Evolutionary conservation across 2,797 vertebrate species (phyloP).

Genomic region (Poecile montanus): DNA sequence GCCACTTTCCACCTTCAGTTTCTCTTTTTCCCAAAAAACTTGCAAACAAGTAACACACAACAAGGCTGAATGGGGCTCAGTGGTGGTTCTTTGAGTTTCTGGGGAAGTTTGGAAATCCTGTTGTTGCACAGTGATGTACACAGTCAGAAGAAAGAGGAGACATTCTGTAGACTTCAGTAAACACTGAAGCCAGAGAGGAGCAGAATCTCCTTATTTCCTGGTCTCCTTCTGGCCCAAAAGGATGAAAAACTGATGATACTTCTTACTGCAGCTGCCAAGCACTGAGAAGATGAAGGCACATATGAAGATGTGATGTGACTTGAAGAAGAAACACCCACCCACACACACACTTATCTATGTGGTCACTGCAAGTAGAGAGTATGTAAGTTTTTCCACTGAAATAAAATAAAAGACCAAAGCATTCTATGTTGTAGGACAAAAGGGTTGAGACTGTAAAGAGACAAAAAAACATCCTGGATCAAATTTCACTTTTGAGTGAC

Average conservation of each 20-base stretch:
- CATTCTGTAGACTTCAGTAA: not conserved
- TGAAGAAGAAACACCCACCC: not conserved
- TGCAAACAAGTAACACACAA: not conserved
- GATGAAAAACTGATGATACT: rapidly evolving
- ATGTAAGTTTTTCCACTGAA: not conserved
- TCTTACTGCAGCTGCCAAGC: not conserved
- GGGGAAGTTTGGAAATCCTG: not conserved
- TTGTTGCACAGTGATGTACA: not conserved
- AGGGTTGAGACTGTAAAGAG: not conserved
- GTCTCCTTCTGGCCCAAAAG: not conserved
- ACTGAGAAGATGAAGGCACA: not conserved
- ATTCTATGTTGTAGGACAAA: not conserved
- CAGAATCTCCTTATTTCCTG: not conserved
- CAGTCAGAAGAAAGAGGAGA: not conserved
- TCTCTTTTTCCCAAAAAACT: not conserved
- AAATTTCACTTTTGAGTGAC: not conserved
- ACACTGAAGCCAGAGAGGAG: not conserved
- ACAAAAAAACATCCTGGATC: not conserved
- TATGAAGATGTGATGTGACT: not conserved
- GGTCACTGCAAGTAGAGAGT: not conserved
- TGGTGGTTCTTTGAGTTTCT: not conserved
- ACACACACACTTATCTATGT: rapidly evolving
- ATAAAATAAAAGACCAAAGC: not conserved
- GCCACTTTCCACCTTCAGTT: not conserved
- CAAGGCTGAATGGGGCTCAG: not conserved